Base-by-base conservation (phyloP, 2,797 vertebrate genomes). In the Crocodylus rhombifer region DNA sequence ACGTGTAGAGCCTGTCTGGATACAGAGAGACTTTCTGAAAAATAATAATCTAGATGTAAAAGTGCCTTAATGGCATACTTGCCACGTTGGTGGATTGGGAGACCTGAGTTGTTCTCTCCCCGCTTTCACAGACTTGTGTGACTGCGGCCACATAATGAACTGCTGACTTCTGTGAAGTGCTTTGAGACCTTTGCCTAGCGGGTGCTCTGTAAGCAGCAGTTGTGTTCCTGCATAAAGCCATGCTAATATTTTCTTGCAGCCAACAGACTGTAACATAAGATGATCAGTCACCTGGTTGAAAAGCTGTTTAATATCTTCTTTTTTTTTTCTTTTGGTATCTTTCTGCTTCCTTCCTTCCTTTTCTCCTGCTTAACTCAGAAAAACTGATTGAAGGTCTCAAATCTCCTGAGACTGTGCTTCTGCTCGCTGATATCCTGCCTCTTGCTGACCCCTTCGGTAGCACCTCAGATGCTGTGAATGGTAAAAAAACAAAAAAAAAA, bases 331-430 rank as follows among this genome's bases (percentile, higher is more conserved):
- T 90, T 83, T 88, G 71, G 83, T 97, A 93, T 95, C 92, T 97
- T 93, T 86, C 74, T 92, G 91, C 67, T 97, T 33, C 71, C 87
- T 85, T 89, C 57, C 96, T 28, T 96, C 88, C 96, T 85, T 69
- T 88, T 57, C 58, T 91, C 96, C 95, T 62, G 77, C 97, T 92
- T 82, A 87, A 97, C 97, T 96, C 98, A 99, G 99, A 99, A 97
- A 99, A 99, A 97, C 98, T 99, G 97, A 99, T 99, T 93, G 98
- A 99, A 98, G 98, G 98, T 95, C 98, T 99, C 96, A 98, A 98
- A 98, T 99, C 98, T 98, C 98, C 98, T 80, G 99, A 99, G 94
- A 98, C 98, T 61, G 98, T 98, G 81, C 98, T 99, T 93, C 98
- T 99, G 97, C 98, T 99, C 95, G 98, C 98, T 58, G 98, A 99